Evolutionary conservation across 2,888 invertebrate genomes (phyloP), one percentile per base, ranked within the genome.

Genomic region (Eupelmus urozonus): DNA sequence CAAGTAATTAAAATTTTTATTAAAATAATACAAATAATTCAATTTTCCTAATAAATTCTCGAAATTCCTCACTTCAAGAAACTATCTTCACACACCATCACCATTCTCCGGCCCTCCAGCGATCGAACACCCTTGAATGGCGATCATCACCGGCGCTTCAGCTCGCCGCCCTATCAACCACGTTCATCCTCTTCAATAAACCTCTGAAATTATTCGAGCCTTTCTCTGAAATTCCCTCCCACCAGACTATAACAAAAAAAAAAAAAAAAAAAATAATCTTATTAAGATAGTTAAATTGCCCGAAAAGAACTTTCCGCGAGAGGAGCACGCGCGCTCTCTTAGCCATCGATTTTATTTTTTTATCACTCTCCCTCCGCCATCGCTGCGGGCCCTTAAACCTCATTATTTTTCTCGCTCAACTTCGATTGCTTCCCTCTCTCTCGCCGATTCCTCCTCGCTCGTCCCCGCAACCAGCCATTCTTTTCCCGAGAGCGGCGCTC

Each of bases 351-450:
- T 75, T 40, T 25, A 53, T 75, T 51, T 27, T 57, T 29, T 34
- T 53, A n/a, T 55, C 25, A 20, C 51, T 2, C n/a, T 59, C 7
- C 11, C n/a, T 18, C 23, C n/a, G 13, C 16, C n/a, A 5, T 40
- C 23, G 5, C 20, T 18, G 3, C 51, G n/a, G n/a, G 16, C 34
- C 27, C 40, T 57, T 13, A 25, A 75, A 66, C 67, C 67, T 75
- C 74, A 67, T 75, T 75, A 75, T 75, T 75, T 75, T 73, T 67
- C 67, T 51, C 34, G 59, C 66, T 59, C 40, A 75, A 75, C 25
- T 67, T 67, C 66, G 74, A 67, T 67, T 60, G 74, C 67, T 25
- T n/a, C 60, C 34, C 57, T 5, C 13, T 53, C 16, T 29, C 18
- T 34, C 29, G 59, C 59, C 74, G 51, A 74, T 74, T 73, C 65